Base-by-base conservation (phyloP, 2,113 vertebrate species). In the Dromas ardeola region DNA sequence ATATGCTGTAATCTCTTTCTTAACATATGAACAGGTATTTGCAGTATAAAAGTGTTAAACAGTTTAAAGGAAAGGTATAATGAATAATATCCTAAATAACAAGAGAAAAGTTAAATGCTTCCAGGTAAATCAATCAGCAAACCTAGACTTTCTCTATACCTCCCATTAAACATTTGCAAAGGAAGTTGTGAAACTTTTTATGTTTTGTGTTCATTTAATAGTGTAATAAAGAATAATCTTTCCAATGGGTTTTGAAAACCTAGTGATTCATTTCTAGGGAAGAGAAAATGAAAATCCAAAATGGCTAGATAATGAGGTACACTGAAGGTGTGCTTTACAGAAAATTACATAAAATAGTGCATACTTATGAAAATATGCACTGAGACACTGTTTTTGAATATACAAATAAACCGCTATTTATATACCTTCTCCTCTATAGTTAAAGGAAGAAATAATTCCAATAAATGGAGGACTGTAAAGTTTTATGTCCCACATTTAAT, bases 401-500 rank as follows among this genome's bases (percentile, higher is more conserved):
- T 19, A 80, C 49, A 89, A 87, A 85, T n/a, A 87, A 66, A 58
- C 27, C 3, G 2, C 23, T 80, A 65, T 81, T 97, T 91, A 87
- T 52, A 22, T 20, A 65, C 15, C 13, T 95, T 80, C 77, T 87
- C 14, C 49, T 85, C 15, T 29, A 30, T 23, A 56, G 59, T 90
- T 92, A 94, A 87, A 95, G 17, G n/a, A 95, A 94, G 52, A 65
- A 91, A 94, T 85, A 79, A 67, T 76, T 91, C 22, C 13, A 67
- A 70, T 73, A 93, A 95, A 93, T 65, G 55, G 34, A 61, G 56
- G 71, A 65, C 40, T 62, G n/a, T 93, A 67, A 96, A 94, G n/a
- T 82, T 95, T 95, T 93, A 90, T 95, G 56, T 84, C n/a, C 58
- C 11, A 4, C 47, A 82, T 95, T 96, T 94, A 88, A 81, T 11